Evolutionary conservation across 2,888 invertebrate genomes (phyloP).

Genomic region (Parnassius orleans): DNA sequence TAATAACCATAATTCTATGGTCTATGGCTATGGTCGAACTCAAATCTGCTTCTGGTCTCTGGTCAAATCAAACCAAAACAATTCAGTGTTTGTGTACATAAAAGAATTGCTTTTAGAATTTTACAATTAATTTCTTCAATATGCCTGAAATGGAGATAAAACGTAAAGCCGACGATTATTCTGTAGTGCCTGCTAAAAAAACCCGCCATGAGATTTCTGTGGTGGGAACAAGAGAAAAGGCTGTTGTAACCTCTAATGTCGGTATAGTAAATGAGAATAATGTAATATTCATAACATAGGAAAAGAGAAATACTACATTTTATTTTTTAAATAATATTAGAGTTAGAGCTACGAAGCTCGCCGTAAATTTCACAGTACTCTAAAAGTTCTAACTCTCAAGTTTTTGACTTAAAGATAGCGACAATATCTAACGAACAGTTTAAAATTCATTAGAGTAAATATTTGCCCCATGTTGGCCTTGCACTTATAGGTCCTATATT

Average conservation of each 20-base stretch:
- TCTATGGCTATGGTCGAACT: too few species aligned
- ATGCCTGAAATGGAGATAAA: conserved; percentile 80
- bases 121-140: conserved; percentile 27
- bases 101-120: background rate
- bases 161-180: conserved; percentile 83
- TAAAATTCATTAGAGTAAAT: too few species aligned
- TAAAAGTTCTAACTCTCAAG: too few species aligned
- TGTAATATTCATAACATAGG: background rate
- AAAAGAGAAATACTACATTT: background rate
- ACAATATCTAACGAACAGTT: too few species aligned
- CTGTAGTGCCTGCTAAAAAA: conserved; percentile 83
- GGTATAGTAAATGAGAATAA: background rate
- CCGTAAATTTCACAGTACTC: too few species aligned
- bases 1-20: too few species aligned
- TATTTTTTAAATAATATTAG: background rate
- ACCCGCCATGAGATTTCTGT: conserved; percentile 86
- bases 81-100: conserved; percentile 3
- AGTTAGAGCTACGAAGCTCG: too few species aligned
- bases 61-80: too few species aligned
- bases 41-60: too few species aligned
- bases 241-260: conserved; percentile 86
- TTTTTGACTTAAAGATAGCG: too few species aligned
- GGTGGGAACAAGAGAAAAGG: conserved; percentile 86
- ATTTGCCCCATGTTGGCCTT: too few species aligned
- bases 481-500: too few species aligned